Evolutionary conservation across 2,888 invertebrate genomes (phyloP), one percentile per base, ranked within the genome.

Genomic region (Julus scanicus): DNA sequence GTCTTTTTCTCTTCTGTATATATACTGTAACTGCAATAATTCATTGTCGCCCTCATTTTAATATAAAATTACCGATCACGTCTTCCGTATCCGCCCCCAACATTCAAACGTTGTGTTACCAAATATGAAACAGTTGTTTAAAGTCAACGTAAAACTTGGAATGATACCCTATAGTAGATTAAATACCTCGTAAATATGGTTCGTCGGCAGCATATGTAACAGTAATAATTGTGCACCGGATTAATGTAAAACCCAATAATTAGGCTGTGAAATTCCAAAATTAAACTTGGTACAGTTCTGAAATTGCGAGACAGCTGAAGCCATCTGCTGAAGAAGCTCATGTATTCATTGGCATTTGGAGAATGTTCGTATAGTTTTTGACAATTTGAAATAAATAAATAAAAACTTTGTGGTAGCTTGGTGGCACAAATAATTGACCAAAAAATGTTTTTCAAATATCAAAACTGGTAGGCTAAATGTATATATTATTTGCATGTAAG

Each of bases 1-100:
- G 57, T 57, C 15, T 15, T 57, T 11, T 57, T 11, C 15, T 57
- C 57, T 71, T 71, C 8, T 29, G 9, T 9, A 71, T 20, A 29
- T 71, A 29, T 17, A 15, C 48, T 11, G 48, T 48, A 48, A 13
- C 48, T 57, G n/a, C 63, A 63, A 1, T 71, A 29, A 29, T 71
- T 29, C 71, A 71, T 71, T 9, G 29, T 71, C 71, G 71, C 29
- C 29, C 29, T 71, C 29, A 71, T 71, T 71, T 29, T 71, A 71
- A 20, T 71, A 63, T 63, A 63, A 63, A 63, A 63, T 63, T n/a
- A 63, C 63, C 63, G 63, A 63, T n/a, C 71, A 71, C 29, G 71
- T 71, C 29, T 71, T 71, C 29, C 29, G 6, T n/a, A 71, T 71
- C 9, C n/a, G 29, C 63, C 63, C 53, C 20, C n/a, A 9, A 29